These are phyloP conservation scores for Ptycholaimellus sp. DNA, from an alignment of 2,888 invertebrate species.

Conservation along the genomic window DNA sequence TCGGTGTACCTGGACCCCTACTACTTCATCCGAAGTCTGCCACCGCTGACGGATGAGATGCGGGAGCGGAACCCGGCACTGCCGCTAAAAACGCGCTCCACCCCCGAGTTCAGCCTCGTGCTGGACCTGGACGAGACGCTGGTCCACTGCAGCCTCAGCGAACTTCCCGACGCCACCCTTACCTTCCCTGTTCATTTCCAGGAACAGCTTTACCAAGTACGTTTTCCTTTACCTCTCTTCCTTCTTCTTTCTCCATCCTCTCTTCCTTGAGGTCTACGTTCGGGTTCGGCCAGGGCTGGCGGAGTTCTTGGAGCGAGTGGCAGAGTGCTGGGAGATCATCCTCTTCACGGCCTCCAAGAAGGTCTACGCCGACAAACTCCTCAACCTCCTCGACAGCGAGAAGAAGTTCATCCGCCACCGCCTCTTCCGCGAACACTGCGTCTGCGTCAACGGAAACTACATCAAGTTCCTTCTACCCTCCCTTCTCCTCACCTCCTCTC, in stretches of 20 bases:
- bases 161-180: constrained; percentile 69
- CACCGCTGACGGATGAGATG: constrained; percentile 53
- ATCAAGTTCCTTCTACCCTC: constrained; percentile 53
- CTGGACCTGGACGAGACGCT: constrained; percentile 75
- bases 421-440: constrained; percentile 77
- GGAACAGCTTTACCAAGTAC: constrained; percentile 52
- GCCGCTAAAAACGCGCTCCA: constrained; percentile 67
- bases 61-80: constrained; percentile 38
- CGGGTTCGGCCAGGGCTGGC: constrained; percentile 68
- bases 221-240: background rate
- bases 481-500: too few relatives aligned
- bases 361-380: constrained; percentile 72
- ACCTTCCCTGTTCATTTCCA: constrained; percentile 74
- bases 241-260: too few relatives aligned
- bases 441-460: constrained; percentile 79
- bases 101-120: constrained; percentile 54
- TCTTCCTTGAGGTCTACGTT: constrained; percentile 39
- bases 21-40: constrained; percentile 67
- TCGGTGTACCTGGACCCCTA: too few relatives aligned
- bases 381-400: constrained; percentile 68
- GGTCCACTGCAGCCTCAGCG: constrained; percentile 75
- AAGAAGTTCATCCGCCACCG: constrained; percentile 62
- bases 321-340: constrained; percentile 66
- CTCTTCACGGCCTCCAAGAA: constrained; percentile 83
- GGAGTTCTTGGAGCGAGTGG: constrained; percentile 68